Evolutionary conservation across 2,797 vertebrate species (phyloP).

Genomic region (Hozukius guyotensis): DNA sequence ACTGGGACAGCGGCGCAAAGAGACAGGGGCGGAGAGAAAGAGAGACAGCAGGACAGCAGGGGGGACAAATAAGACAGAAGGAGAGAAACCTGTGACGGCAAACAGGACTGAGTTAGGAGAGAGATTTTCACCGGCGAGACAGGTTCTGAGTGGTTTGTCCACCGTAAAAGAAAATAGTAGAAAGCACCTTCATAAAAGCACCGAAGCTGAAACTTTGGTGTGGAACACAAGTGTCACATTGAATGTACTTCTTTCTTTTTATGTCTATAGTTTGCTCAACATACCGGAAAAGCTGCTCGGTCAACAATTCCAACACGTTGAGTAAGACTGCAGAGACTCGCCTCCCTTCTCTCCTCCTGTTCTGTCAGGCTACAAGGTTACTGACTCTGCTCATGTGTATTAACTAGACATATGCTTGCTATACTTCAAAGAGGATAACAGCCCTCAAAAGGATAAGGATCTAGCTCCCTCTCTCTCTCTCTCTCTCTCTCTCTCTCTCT

Average conservation of each 20-base stretch:
- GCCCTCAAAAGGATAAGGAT: not conserved
- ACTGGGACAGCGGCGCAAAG: slow-evolving; percentile 48
- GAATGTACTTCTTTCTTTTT: not conserved
- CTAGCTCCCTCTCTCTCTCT: not conserved
- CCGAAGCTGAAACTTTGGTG: not conserved
- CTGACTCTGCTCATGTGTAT: slow-evolving; percentile 16
- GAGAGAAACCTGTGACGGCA: not conserved
- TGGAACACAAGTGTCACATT: not conserved
- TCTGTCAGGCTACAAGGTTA: slow-evolving; percentile 8
- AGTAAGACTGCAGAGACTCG: slow-evolving; percentile 6
- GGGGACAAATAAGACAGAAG: not conserved
- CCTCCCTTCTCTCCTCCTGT: not conserved
- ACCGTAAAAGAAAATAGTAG: not conserved
- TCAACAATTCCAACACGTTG: not conserved
- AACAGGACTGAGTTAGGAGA: not conserved
- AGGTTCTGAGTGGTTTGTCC: not conserved
- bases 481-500: not conserved
- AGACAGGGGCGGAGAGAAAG: not conserved
- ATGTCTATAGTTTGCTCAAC: not conserved
- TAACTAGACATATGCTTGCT: slow-evolving; percentile 47
- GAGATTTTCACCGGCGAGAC: not conserved
- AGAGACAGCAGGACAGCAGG: not conserved
- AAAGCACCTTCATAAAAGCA: not conserved
- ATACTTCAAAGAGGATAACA: slow-evolving; percentile 32
- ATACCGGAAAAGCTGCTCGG: not conserved